Evolutionary conservation across 2,797 vertebrate species (phyloP), one percentile per base, ranked within the genome.

Genomic region (Sorex maritimensis): DNA sequence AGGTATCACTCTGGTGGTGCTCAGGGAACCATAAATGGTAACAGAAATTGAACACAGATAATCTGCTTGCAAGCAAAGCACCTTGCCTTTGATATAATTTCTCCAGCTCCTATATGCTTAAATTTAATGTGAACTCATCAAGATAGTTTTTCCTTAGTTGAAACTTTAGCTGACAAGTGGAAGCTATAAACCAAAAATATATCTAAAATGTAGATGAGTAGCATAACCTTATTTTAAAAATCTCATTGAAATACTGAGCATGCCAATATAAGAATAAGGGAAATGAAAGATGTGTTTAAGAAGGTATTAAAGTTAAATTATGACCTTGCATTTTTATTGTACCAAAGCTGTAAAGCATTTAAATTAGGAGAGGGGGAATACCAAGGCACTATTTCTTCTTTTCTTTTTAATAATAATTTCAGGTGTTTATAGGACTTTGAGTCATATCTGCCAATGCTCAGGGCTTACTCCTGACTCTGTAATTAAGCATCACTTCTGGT

Each of bases 271-370:
- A 63, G 81, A 24, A 23, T 26, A 46, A 84, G 38, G 41, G 10
- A 86, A 11, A 77, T 80, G 34, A 71, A 87, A 84, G 7, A 75
- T 2, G 52, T 77, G 8, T 21, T 82, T 80, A 78, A 75, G 15
- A 73, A 81, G 4, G 21, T 81, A 68, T 44, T 80, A 55, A n/a
- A 55, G 24, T 78, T 78, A 61, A 91, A 79, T 79, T 77, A 73
- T 69, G 12, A 52, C 12, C 6, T 65, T 85, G 30, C 2, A 55
- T 92, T 81, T 79, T 61, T 75, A 77, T 75, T 67, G 23, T 21
- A n/a, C 7, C 23, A 19, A 9, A 63, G 1, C 3, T 19, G 3
- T 14, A 91, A 63, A 23, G 9, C 24, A n/a, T 77, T 11, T 1
- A 63, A 61, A 93, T 91, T 80, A 83, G 30, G 23, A 74, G 15